Conservation (phyloP, 1,140 invertebrate genomes). For the Armadillidium nasatum region DNA sequence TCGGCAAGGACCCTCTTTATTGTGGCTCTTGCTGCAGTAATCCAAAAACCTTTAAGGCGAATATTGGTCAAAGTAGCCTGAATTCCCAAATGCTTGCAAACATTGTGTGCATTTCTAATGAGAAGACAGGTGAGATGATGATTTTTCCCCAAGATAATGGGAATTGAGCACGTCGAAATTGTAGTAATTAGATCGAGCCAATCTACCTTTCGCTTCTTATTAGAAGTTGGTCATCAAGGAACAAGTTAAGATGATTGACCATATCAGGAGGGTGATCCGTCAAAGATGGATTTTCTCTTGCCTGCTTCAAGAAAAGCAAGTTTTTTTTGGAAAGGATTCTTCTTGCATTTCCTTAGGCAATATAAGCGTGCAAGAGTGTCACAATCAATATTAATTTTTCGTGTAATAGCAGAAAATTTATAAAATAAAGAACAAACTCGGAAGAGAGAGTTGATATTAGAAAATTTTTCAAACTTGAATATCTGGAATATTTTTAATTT, state of each 20-base stretch:
- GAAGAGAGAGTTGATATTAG: too few species aligned
- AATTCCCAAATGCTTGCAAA: constrained; percentile 1
- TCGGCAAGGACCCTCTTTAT: background rate
- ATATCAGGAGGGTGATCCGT: background rate
- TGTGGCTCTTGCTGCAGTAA: background rate
- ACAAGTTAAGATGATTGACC: constrained; percentile 18
- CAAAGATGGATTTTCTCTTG: background rate
- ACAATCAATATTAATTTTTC: background rate
- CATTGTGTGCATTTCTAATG: constrained; percentile 6
- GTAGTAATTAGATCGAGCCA: background rate
- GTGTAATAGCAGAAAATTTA: too few species aligned
- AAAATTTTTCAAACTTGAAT: too few species aligned
- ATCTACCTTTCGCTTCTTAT: constrained; percentile 3
- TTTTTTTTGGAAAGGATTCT: background rate
- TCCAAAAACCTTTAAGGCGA: constrained; percentile 19
- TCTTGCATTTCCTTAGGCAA: background rate
- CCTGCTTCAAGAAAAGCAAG: background rate
- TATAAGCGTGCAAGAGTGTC: background rate
- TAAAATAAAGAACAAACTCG: too few species aligned
- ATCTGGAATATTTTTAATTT: too few species aligned
- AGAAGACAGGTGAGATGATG: background rate
- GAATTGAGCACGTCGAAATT: constrained; percentile 4
- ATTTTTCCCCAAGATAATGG: background rate
- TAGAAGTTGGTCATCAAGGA: background rate
- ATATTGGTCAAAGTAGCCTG: background rate